Percentiles rank a stretch among this genome's conserved stretches.
Evolutionary conservation across 2,797 vertebrate species (phyloP).

Genomic region (Chelon auratus): DNA sequence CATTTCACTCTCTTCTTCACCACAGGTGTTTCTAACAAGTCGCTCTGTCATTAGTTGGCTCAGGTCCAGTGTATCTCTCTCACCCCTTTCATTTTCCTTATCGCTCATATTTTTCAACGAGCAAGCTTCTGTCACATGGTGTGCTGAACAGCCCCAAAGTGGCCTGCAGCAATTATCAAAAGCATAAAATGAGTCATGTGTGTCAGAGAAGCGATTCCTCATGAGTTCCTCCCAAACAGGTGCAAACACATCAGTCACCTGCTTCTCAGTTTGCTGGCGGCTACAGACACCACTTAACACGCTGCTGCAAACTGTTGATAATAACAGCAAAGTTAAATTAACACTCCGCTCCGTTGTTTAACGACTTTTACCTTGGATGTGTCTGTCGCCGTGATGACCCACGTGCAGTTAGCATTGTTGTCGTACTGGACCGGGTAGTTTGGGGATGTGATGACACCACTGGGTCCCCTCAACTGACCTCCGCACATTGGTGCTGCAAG

Average conservation of each 20-base stretch:
- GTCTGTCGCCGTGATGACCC: constrained; percentile 95
- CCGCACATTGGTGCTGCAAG: constrained; percentile 95
- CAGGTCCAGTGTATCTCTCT: constrained; percentile 19
- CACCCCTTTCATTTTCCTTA: constrained; percentile 38
- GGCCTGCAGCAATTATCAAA: constrained; percentile 52
- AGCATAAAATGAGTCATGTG: constrained; percentile 43
- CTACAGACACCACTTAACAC: constrained; percentile 26
- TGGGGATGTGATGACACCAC: constrained; percentile 94
- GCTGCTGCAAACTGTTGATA: constrained; percentile 12
- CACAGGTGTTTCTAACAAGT: constrained; percentile 63
- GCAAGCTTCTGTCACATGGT: constrained; percentile 35
- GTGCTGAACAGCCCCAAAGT: constrained; percentile 37
- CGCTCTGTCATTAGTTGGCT: constrained; percentile 57
- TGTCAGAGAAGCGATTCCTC: constrained; percentile 15
- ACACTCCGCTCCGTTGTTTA: background rate
- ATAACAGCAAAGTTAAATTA: constrained; percentile 12
- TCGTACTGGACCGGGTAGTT: constrained; percentile 99
- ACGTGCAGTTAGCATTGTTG: constrained; percentile 98
- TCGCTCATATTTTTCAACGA: constrained; percentile 43
- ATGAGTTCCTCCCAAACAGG: constrained; percentile 34
- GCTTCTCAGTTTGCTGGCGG: constrained; percentile 25
- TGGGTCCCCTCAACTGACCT: constrained; percentile 91
- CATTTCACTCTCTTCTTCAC: constrained; percentile 29
- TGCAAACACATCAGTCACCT: constrained; percentile 26
- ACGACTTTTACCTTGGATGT: constrained; percentile 87